Percentiles rank a stretch among this genome's conserved stretches.
Evolutionary conservation across 1,140 invertebrate genomes (phyloP).

Genomic region (Pemphigus obesinymphae): DNA sequence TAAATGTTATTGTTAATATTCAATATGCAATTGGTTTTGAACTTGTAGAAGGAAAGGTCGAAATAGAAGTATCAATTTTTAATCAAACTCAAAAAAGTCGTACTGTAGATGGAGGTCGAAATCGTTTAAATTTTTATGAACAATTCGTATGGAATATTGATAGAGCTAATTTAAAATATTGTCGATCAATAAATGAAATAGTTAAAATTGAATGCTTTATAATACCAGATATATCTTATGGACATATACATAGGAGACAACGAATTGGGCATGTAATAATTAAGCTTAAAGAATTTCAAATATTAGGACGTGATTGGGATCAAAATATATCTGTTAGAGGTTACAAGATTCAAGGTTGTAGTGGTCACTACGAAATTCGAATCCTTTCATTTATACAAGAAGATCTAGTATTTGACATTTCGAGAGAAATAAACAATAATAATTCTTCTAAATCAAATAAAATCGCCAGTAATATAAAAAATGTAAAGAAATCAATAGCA

Average conservation of each 20-base stretch:
- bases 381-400: slow-evolving; percentile 3
- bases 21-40: neutral
- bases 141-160: neutral
- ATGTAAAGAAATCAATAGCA: too few relatives aligned
- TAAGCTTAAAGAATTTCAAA: slow-evolving; percentile 22
- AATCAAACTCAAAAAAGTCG: neutral
- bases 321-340: neutral
- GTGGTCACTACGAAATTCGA: neutral
- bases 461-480: too few relatives aligned
- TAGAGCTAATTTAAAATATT: neutral
- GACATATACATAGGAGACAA: neutral
- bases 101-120: neutral
- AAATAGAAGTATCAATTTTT: neutral
- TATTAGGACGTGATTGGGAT: slow-evolving; percentile 19
- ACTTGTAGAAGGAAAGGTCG: neutral
- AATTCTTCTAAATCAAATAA: too few relatives aligned
- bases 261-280: neutral
- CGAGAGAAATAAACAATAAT: too few relatives aligned
- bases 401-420: neutral
- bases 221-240: neutral
- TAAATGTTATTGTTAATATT: neutral
- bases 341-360: neutral
- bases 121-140: neutral
- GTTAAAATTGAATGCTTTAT: too few relatives aligned
- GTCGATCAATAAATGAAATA: too few relatives aligned